phyloP scores from a whole-genome alignment of 2,888 invertebrate species.

The Agonopterix alstromeriana region DNA sequence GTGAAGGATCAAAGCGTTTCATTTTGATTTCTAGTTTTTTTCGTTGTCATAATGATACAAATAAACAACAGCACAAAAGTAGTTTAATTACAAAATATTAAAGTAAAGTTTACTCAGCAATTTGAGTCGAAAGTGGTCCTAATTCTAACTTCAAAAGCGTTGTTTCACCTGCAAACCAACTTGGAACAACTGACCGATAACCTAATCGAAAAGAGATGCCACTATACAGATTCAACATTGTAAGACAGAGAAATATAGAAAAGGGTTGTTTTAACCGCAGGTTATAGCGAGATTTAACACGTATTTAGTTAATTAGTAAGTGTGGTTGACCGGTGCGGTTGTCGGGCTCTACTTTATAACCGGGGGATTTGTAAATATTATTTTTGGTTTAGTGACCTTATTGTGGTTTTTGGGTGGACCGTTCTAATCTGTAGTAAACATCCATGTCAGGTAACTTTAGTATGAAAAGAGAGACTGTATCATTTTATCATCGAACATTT shows the following conservation, averaged over 20 bases:
- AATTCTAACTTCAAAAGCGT: too few relatives aligned
- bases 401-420: slow-evolving; percentile 38
- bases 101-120: too few relatives aligned
- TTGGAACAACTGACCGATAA: slow-evolving; percentile 11
- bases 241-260: slow-evolving; percentile 40
- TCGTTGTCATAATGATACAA: too few relatives aligned
- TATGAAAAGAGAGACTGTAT: too few relatives aligned
- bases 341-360: slow-evolving; percentile 34
- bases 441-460: too few relatives aligned
- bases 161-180: too few relatives aligned
- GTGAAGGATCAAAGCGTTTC: slow-evolving; percentile 20
- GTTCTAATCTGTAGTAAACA: slow-evolving; percentile 1
- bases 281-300: slow-evolving; percentile 73
- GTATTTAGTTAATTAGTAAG: slow-evolving; percentile 72
- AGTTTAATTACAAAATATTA: too few relatives aligned
- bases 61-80: too few relatives aligned
- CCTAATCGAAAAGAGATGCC: slow-evolving; percentile 34
- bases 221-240: slow-evolving; percentile 11
- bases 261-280: slow-evolving; percentile 65
- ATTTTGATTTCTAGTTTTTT: slow-evolving; percentile 3
- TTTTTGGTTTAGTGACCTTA: slow-evolving; percentile 59
- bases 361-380: slow-evolving; percentile 61
- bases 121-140: too few relatives aligned
- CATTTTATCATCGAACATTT: too few relatives aligned
- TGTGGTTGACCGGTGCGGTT: slow-evolving; percentile 67